These are phyloP conservation scores for Gadus macrocephalus DNA, from an alignment of 2,113 vertebrate genomes.

Conservation along the genomic window DNA sequence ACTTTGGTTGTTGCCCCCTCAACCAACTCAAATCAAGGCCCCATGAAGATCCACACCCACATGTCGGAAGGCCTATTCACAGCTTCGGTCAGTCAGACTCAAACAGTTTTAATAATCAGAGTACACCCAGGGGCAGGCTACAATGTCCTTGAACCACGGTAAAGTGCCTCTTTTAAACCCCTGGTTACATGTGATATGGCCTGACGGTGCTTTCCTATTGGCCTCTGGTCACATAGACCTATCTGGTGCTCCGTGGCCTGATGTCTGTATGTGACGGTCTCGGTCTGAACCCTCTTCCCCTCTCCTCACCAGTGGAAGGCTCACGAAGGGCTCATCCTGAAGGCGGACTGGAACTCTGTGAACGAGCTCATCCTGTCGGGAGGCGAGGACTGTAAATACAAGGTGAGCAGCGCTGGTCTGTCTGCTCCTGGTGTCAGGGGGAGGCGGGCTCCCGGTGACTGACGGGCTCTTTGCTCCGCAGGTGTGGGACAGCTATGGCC, in stretches of 20 bases:
- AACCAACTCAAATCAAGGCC: too few relatives aligned
- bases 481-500: conserved; percentile 96
- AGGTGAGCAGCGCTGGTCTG: conserved; percentile 67
- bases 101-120: background rate
- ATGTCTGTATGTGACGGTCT: too few relatives aligned
- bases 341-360: conserved; percentile 95
- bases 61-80: background rate
- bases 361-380: conserved; percentile 92
- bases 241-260: too few relatives aligned
- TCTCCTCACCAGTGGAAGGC: conserved; percentile 85
- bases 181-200: too few relatives aligned
- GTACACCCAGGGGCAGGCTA: too few relatives aligned
- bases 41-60: background rate
- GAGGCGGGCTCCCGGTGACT: background rate
- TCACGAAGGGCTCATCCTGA: conserved; percentile 91
- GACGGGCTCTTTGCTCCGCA: conserved; percentile 40
- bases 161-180: too few relatives aligned
- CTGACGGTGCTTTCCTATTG: too few relatives aligned
- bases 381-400: conserved; percentile 97
- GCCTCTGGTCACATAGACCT: too few relatives aligned
- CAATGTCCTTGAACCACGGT: too few relatives aligned
- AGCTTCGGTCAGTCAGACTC: background rate
- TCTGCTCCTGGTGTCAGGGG: background rate
- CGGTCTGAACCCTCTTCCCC: background rate
- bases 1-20: background rate